Percentiles rank a stretch among this genome's conserved stretches.
phyloP scores from a whole-genome alignment of 2,888 invertebrate species.

The Sinodicranocentrus sp. region DNA sequence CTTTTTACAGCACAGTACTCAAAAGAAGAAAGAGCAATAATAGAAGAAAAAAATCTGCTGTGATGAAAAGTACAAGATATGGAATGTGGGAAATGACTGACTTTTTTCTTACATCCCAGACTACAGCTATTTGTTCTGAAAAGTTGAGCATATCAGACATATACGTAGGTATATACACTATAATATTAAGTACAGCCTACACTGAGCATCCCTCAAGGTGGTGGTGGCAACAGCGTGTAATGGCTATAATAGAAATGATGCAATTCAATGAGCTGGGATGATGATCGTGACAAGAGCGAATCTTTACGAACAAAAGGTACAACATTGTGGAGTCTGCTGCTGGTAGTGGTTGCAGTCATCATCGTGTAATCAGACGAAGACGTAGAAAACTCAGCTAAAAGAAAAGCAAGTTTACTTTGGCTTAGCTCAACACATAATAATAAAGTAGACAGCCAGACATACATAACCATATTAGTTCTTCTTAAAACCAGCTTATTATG shows the following conservation, averaged over 20 bases:
- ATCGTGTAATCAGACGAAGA: conserved; percentile 40
- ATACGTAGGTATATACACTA: not conserved
- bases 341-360: conserved; percentile 32
- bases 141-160: not conserved
- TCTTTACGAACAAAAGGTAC: not conserved
- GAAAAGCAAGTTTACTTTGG: no score
- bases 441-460: conserved; percentile 18
- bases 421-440: conserved; percentile 18
- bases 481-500: conserved; percentile 56
- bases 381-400: conserved; percentile 13
- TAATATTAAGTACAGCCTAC: not conserved
- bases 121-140: not conserved
- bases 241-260: conserved; percentile 46
- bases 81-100: conserved; percentile 37
- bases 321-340: not conserved
- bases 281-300: conserved; percentile 46
- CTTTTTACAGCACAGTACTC: conserved; percentile 37
- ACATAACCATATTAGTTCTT: conserved; percentile 41
- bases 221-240: conserved; percentile 15
- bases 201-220: no score
- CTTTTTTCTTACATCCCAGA: not conserved
- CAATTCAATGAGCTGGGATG: conserved; percentile 42
- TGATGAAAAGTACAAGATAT: conserved; percentile 31
- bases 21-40: conserved; percentile 8
- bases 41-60: conserved; percentile 23